These are phyloP conservation scores for Clostera curtula DNA, from an alignment of 2,888 invertebrate species.

Conservation along the genomic window DNA sequence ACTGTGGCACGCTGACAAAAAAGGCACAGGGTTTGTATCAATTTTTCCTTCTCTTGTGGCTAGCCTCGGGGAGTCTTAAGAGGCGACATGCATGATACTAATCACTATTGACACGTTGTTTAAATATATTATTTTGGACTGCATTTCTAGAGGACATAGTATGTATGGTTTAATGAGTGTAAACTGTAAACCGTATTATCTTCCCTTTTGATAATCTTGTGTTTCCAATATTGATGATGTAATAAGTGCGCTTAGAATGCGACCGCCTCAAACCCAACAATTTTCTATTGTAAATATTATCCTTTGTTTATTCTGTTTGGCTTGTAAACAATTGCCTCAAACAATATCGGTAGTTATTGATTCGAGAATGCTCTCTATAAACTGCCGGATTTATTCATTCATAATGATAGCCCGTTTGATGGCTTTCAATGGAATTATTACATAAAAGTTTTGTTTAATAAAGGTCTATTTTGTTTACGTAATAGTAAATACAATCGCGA, in stretches of 20 bases:
- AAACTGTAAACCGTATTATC: no score
- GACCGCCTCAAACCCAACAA: conserved; percentile 24
- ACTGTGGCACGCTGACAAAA: no score
- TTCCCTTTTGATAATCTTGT: no score
- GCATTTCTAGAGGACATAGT: no score
- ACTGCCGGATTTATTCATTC: conserved; percentile 13
- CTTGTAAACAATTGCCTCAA: conserved; percentile 39
- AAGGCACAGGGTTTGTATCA: no score
- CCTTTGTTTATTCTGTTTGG: conserved; percentile 37
- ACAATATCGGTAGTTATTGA: conserved; percentile 38
- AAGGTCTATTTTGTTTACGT: conserved; percentile 15
- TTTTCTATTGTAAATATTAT: conserved; percentile 39
- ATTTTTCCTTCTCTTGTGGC: no score
- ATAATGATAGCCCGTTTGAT: conserved; percentile 15
- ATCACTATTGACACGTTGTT: no score
- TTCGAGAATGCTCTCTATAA: conserved; percentile 31
- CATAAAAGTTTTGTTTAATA: conserved; percentile 16
- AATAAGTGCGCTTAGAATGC: no score
- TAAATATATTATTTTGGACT: no score
- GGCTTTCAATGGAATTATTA: conserved; percentile 18
- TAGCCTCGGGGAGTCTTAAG: no score
- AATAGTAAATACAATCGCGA: conserved; percentile 15
- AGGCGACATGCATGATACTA: no score
- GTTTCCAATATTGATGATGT: no score
- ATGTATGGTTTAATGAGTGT: conserved; percentile 3